These are phyloP conservation scores for Toxotes chatareus DNA, from an alignment of 2,113 vertebrate genomes.

Conservation along the genomic window DNA sequence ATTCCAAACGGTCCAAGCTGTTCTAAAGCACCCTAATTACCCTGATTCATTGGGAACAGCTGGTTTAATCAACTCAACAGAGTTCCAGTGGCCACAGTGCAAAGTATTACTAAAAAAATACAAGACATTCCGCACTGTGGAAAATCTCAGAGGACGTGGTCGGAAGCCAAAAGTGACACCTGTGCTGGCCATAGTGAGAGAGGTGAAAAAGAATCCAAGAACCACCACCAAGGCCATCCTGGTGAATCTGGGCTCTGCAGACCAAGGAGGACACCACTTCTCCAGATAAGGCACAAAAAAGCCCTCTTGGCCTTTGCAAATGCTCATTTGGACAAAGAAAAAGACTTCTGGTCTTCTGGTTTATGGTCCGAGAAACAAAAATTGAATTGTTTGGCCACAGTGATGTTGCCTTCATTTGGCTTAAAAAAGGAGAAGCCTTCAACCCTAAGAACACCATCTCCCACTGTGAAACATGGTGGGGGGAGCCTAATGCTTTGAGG, in stretches of 20 bases:
- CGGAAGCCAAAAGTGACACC: background rate
- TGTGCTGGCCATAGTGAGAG: no score
- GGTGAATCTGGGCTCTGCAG: slow-evolving; percentile 7
- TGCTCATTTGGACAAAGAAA: background rate
- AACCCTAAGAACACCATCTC: slow-evolving; percentile 18
- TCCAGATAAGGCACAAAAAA: slow-evolving; percentile 11
- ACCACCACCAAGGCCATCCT: slow-evolving; percentile 2
- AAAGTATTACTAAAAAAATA: slow-evolving; percentile 11
- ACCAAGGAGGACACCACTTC: slow-evolving; percentile 11
- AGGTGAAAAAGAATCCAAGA: background rate
- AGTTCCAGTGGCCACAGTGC: slow-evolving; percentile 14
- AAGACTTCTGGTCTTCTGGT: background rate
- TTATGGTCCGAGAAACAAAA: slow-evolving; percentile 15
- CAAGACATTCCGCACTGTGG: background rate
- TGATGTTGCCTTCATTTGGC: background rate
- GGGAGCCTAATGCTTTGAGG: slow-evolving; percentile 1
- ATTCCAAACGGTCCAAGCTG: no score
- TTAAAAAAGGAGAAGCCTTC: slow-evolving; percentile 5
- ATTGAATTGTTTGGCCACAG: background rate
- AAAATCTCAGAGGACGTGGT: slow-evolving; percentile 21
- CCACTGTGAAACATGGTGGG: background rate
- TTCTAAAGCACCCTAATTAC: no score
- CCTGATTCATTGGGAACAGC: no score
- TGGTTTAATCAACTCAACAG: no score
- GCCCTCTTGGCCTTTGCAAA: background rate